Base-by-base conservation (phyloP, 30 jellyfish, hydroid and myxozoan species). In the Pelagia noctiluca region DNA sequence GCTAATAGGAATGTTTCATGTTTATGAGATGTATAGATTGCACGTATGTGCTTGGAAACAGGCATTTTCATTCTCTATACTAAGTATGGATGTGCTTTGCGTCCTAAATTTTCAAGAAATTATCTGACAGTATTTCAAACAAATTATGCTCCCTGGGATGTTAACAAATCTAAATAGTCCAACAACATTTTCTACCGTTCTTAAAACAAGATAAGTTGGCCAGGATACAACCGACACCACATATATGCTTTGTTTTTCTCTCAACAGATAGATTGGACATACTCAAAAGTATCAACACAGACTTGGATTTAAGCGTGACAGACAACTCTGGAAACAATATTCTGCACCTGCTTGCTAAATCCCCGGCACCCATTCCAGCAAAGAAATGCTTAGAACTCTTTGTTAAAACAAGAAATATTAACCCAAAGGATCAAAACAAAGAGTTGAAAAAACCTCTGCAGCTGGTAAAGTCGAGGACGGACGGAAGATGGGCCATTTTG, bases 341-440 rank as follows among this genome's bases (percentile, higher is more conserved):
- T 35, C 90, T 89, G 21, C 97, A 89, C 71, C n/a, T 88, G 36
- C 50, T 88, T 33, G 84, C 88, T 29, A 88, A 38, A 31, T 80
- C 34, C 75, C 64, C 70, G 19, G 13, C 3, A 2, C n/a, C 84
- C 4, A 16, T 26, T 19, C 37, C 35, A 4, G 84, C 37, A 18
- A 26, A 54, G 24, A 47, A 36, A 11, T 86, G 96, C 62, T 19
- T 88, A 60, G 68, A 70, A 3, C 35, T 71, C 26, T n/a, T 88
- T 23, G 30, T 60, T n/a, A 67, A 88, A 18, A 30, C 74, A 12
- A 65, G 63, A 2, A 28, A 7, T 2, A 50, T 66, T 49, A 62
- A 80, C 34, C 85, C 89, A 3, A 50, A 35, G 22, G 0, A 38
- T 48, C 21, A 23, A 50, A 86, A 86, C 85, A 80, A 35, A 29